These are phyloP conservation scores for Lasioglossum morio DNA, from an alignment of 2,888 invertebrate species.

Conservation along the genomic window DNA sequence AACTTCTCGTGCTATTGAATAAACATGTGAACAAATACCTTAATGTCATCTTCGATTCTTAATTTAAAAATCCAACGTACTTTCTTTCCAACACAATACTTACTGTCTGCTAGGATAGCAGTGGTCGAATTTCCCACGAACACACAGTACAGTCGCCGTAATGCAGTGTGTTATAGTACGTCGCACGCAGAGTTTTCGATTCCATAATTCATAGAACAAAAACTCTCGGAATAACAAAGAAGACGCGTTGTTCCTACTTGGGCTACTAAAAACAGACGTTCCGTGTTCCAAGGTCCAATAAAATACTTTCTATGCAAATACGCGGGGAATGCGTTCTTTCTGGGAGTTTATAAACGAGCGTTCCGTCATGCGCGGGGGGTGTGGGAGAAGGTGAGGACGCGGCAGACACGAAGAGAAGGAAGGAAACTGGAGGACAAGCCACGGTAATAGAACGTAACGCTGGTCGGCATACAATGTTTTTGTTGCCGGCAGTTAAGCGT, in stretches of 20 bases:
- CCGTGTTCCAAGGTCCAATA: background rate
- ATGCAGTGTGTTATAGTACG: background rate
- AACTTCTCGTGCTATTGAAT: no score
- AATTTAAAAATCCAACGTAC: no score
- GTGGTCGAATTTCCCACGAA: no score
- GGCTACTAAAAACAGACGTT: background rate
- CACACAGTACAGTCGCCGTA: no score
- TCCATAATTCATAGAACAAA: background rate
- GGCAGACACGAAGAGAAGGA: background rate
- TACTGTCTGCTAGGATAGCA: no score
- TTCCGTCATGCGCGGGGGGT: background rate
- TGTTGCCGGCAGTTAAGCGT: slow-evolving; percentile 69
- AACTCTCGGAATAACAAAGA: background rate
- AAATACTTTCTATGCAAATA: slow-evolving; percentile 42
- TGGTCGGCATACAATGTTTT: slow-evolving; percentile 68
- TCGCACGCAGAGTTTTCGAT: background rate
- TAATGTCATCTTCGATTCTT: no score
- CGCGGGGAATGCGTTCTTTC: slow-evolving; percentile 27
- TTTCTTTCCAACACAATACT: no score
- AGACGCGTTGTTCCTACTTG: background rate
- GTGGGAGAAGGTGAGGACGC: background rate
- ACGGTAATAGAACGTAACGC: slow-evolving; percentile 53
- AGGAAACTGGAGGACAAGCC: slow-evolving; percentile 41
- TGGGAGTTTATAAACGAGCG: slow-evolving; percentile 35
- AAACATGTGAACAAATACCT: no score